Base-by-base conservation (phyloP, 2,797 vertebrate species). In the Tinamus major region DNA sequence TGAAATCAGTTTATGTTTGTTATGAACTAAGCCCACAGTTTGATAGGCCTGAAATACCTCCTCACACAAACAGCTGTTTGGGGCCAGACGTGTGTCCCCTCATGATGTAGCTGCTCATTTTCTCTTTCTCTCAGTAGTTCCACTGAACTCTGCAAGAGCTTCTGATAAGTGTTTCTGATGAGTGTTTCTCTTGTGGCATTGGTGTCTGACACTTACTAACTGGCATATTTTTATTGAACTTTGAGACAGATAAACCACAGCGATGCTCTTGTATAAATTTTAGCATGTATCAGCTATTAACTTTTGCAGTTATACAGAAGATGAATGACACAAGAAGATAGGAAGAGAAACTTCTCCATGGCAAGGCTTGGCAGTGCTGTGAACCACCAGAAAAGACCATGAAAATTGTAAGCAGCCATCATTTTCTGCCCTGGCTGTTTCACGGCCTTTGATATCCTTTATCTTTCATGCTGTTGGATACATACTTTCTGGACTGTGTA, bases 21-120 rank as follows among this genome's bases (percentile, higher is more conserved):
- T 53, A 27, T 75, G 41, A 85, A 44, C 3, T 5, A 33, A 49
- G 10, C 6, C 12, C 3, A 5, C 4, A 4, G 11, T 6, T 10
- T 81, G 42, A 70, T 48, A 59, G 8, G 39, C 18, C 33, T 86
- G 55, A 81, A 81, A 72, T 6, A 69, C 5, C 4, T 84, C 62
- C 51, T 87, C 29, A 41, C 11, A 51, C 19, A 61, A 63, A 37
- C 13, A 41, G 27, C 9, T 7, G 2, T 35, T 72, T 64, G 26
- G 26, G 13, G 1, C n/a, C 44, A 62, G 4, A 55, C n/a, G 13
- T 55, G 39, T 84, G 31, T 41, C 19, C 49, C 19, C 7, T 24
- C 7, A 2, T 2, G 1, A 39, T 4, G 37, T 0, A 71, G 27
- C 6, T 0, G 0, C 3, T 71, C 8, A 10, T 80, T 83, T 85